Percentiles rank a stretch among this genome's conserved stretches.
Conservation (phyloP, 2,113 vertebrate genomes). For the Mesoclemmys tuberculata region DNA sequence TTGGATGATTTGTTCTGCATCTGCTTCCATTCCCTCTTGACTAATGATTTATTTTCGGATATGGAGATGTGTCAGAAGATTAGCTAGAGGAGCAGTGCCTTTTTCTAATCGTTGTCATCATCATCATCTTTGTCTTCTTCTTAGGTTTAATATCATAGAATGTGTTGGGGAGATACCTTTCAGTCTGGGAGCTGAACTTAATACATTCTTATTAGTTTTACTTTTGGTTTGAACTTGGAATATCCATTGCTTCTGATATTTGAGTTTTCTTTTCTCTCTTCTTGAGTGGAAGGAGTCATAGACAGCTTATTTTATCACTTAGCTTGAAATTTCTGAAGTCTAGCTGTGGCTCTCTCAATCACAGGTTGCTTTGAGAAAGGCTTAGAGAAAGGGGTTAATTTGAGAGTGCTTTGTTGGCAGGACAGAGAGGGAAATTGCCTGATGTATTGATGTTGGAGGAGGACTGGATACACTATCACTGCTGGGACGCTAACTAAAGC, state of each 20-base stretch:
- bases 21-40: neutral
- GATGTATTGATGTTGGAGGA: accelerated
- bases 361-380: neutral
- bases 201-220: neutral
- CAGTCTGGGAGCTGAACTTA: neutral
- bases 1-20: neutral
- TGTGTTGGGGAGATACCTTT: neutral
- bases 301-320: neutral
- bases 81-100: neutral
- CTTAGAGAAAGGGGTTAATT: neutral
- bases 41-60: accelerated
- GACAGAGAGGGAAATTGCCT: neutral
- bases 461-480: neutral
- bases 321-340: neutral
- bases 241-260: no score
- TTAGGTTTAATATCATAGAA: neutral
- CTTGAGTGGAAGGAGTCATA: neutral
- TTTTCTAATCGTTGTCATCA: neutral
- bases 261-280: neutral
- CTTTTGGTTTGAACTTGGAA: neutral
- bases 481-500: neutral
- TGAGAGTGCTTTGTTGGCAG: neutral
- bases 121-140: neutral
- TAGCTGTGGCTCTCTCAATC: neutral
- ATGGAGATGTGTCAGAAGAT: neutral